Evolutionary conservation across 2,113 vertebrate species (phyloP).

Genomic region (Saccopteryx leptura): DNA sequence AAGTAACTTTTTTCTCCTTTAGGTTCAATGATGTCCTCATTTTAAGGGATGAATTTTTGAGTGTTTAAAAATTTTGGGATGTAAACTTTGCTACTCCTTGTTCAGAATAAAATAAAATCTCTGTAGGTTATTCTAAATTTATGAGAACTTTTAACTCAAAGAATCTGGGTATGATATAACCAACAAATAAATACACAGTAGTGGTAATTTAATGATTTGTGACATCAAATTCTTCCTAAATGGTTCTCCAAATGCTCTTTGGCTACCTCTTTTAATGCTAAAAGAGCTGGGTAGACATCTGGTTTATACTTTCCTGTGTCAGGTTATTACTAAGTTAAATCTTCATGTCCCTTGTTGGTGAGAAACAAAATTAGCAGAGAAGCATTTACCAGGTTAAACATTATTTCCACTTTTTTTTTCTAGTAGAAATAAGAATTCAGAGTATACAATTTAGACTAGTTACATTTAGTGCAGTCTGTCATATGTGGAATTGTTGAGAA

Average conservation of each 20-base stretch:
- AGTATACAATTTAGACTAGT: background rate
- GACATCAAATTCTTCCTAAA: background rate
- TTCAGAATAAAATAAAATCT: conserved; percentile 29
- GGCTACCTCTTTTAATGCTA: background rate
- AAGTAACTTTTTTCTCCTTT: conserved; percentile 44
- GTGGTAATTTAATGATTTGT: background rate
- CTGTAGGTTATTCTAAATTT: background rate
- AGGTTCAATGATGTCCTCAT: conserved; percentile 25
- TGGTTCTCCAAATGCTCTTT: background rate
- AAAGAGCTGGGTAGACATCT: background rate
- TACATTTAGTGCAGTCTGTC: background rate
- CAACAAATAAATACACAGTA: background rate
- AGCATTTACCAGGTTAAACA: background rate
- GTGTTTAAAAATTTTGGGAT: conserved; percentile 33
- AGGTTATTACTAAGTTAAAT: conserved; percentile 23
- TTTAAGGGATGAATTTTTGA: conserved; percentile 11
- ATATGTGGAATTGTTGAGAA: background rate
- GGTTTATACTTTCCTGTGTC: background rate
- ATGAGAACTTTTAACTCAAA: background rate
- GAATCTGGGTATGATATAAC: background rate
- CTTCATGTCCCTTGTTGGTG: background rate
- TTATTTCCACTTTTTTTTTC: background rate
- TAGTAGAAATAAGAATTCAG: background rate
- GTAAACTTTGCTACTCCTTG: background rate
- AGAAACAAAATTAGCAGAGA: conserved; percentile 10